Evolutionary conservation across 2,113 vertebrate species (phyloP), one percentile per base, ranked within the genome.

Genomic region (Tonatia bakeri): DNA sequence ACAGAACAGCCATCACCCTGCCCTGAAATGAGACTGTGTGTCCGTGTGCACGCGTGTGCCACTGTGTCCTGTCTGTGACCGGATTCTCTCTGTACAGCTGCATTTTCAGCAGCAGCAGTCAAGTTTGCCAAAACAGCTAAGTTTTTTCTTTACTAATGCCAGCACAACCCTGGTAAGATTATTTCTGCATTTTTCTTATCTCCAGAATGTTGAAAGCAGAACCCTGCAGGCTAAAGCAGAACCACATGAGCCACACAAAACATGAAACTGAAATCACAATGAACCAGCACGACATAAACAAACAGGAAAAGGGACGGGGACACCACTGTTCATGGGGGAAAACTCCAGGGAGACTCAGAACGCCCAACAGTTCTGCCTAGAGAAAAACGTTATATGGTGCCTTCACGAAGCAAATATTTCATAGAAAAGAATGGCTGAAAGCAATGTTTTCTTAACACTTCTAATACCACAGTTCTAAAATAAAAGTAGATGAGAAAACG

Each of bases 131-230:
- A 72, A 81, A 94, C 65, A 90, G 90, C 17, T 56, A 72, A 50
- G 70, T 36, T 5, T 72, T 87, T 65, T 82, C 33, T 91, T 95
- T 97, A 17, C 80, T 90, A 76, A 82, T 19, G 9, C n/a, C 50
- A 72, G 65, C 15, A 28, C 2, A 47, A 61, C 38, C 6, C 14
- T 59, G 14, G n/a, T 94, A 31, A 94, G 67, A n/a, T 90, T 84
- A 86, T n/a, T 19, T 26, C 72, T 96, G 15, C 26, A 89, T 95
- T 90, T 72, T 92, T 24, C n/a, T 96, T 95, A 83, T 93, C 88
- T 96, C 7, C 24, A 95, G 13, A 64, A 87, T 6, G 9, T 75
- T 97, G 59, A 95, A 97, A 96, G 77, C 67, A 84, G 26, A 95
- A 92, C 22, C 11, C 67, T 96, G 9, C 13, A 64, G 83, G 31